Conservation (phyloP, 2,888 invertebrate species). For the Parapristionchus giblindavisi region DNA sequence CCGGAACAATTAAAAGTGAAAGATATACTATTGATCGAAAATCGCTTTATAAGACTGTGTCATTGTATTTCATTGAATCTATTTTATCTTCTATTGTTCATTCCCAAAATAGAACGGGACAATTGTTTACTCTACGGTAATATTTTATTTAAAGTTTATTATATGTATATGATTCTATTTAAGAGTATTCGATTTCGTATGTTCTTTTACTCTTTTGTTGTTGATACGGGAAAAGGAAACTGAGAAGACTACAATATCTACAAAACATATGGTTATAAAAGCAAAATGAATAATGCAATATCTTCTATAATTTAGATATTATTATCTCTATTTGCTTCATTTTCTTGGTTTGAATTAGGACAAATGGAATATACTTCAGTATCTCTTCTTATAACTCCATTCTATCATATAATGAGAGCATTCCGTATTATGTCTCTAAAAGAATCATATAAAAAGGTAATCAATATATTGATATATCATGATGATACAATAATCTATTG, state of each 20-base stretch:
- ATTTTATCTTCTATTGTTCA: constrained; percentile 21
- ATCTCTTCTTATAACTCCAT: constrained; percentile 55
- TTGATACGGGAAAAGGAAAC: background rate
- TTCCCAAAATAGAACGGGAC: constrained; percentile 32
- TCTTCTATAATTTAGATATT: constrained; percentile 55
- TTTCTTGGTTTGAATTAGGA: constrained; percentile 66
- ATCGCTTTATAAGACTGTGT: background rate
- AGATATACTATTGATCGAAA: background rate
- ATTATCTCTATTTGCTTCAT: constrained; percentile 57
- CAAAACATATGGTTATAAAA: background rate
- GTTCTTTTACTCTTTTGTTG: constrained; percentile 15
- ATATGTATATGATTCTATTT: background rate
- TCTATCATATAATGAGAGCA: constrained; percentile 58
- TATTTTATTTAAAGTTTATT: no score
- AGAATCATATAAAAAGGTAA: constrained; percentile 39
- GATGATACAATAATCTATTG: background rate
- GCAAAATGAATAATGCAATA: no score
- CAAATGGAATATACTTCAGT: constrained; percentile 63
- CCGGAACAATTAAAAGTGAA: background rate
- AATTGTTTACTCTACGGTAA: constrained; percentile 29
- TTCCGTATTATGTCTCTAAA: constrained; percentile 47
- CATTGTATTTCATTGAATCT: constrained; percentile 22
- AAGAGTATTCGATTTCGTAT: constrained; percentile 30
- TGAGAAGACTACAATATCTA: constrained; percentile 6
- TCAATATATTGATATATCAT: background rate